Percentiles rank a stretch among this genome's conserved stretches.
Evolutionary conservation across 1,140 invertebrate species (phyloP).

Genomic region (Neodiprion fabricii): DNA sequence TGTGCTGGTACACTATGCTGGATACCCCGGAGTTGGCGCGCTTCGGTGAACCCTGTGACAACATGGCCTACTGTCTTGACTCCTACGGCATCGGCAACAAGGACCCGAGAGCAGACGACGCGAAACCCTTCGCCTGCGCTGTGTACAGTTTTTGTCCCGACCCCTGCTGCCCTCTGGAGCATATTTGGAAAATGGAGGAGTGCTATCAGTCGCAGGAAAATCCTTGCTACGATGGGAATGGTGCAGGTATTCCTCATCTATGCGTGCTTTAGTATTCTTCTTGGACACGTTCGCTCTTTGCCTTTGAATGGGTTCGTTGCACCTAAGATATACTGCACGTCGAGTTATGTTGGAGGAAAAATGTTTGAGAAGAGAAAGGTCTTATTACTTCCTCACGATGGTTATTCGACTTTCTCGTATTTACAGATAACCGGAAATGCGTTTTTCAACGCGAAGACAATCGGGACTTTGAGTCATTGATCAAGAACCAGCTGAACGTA

Average conservation of each 20-base stretch:
- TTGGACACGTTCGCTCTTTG: no score
- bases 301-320: no score
- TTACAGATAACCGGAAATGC: slow-evolving; percentile 50
- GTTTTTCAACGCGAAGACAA: slow-evolving; percentile 58
- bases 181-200: slow-evolving; percentile 47
- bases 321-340: neutral
- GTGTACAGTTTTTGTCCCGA: slow-evolving; percentile 73
- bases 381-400: no score
- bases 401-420: no score
- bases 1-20: slow-evolving; percentile 72
- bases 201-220: slow-evolving; percentile 55
- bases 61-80: slow-evolving; percentile 66
- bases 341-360: neutral
- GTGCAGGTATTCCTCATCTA: slow-evolving; percentile 29
- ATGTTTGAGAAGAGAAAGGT: neutral
- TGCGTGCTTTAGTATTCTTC: neutral
- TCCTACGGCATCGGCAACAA: slow-evolving; percentile 45
- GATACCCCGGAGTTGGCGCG: slow-evolving; percentile 58
- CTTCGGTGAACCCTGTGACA: slow-evolving; percentile 66
- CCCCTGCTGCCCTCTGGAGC: slow-evolving; percentile 65
- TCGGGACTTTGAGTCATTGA: slow-evolving; percentile 60
- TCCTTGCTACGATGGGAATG: slow-evolving; percentile 57
- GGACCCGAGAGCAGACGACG: slow-evolving; percentile 65
- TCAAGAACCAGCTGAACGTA: slow-evolving; percentile 66
- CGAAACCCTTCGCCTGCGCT: slow-evolving; percentile 65